A percentile compares a stretch with the other conserved stretches of the same genome.
Conservation (phyloP, 2,113 vertebrate species). For the Poicephalus gulielmi region DNA sequence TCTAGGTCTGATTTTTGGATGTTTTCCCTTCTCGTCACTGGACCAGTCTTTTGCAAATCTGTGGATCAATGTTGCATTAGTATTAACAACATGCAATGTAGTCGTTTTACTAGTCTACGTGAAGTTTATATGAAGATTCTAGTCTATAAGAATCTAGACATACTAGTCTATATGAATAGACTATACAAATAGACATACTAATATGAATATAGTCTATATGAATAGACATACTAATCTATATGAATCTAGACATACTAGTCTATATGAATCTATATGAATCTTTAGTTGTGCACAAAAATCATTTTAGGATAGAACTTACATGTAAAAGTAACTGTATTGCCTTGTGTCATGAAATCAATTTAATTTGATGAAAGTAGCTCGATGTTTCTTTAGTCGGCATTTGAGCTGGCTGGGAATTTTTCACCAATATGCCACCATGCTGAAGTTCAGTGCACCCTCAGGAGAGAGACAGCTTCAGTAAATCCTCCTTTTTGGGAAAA, state of each 20-base stretch:
- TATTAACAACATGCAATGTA: background rate
- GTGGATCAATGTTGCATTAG: background rate
- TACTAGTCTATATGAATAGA: no score
- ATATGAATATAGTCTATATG: no score
- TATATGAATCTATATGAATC: background rate
- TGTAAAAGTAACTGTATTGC: background rate
- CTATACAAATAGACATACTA: no score
- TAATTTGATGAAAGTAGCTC: background rate
- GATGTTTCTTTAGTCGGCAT: background rate
- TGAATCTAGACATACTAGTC: background rate
- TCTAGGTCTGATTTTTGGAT: background rate
- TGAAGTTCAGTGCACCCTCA: background rate
- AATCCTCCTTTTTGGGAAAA: background rate
- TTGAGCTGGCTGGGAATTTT: background rate
- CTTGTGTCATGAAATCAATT: background rate
- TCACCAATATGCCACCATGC: rapidly evolving
- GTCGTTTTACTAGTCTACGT: background rate
- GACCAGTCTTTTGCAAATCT: background rate
- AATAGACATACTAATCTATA: no score
- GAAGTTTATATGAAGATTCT: background rate
- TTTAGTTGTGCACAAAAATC: background rate
- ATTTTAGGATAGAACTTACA: background rate
- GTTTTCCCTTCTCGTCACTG: background rate
- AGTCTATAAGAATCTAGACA: no score
- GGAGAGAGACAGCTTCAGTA: background rate